Conservation (phyloP, 2,113 vertebrate species). For the Panurus biarmicus region DNA sequence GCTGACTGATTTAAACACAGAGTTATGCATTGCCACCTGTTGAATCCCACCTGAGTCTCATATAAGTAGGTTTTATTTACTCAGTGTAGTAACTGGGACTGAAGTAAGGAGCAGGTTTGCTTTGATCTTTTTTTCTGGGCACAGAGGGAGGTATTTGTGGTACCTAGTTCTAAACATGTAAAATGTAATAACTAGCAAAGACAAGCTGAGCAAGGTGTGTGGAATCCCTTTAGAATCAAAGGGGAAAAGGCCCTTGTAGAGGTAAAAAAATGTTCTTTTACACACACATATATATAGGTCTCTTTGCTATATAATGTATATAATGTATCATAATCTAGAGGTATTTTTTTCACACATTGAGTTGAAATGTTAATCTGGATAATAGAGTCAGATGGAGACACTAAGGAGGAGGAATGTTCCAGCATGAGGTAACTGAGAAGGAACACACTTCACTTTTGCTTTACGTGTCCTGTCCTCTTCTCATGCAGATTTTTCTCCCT, state of each 20-base stretch:
- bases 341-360: background rate
- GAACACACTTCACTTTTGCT: background rate
- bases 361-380: background rate
- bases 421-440: background rate
- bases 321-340: background rate
- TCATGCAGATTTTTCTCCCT: background rate
- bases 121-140: background rate
- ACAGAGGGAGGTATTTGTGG: background rate
- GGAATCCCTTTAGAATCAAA: background rate
- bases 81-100: fast-evolving
- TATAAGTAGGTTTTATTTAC: background rate
- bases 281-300: background rate
- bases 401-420: background rate
- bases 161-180: background rate
- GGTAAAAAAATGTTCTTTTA: background rate
- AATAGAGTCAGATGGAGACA: background rate
- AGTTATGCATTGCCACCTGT: background rate
- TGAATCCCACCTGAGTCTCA: background rate
- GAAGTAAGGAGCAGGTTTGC: background rate
- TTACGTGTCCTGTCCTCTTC: background rate
- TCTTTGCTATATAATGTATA: background rate
- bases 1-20: background rate
- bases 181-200: background rate
- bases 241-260: background rate
- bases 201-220: background rate